Evolutionary conservation across 2,888 invertebrate genomes (phyloP), one percentile per base, ranked within the genome.

Genomic region (Mimumesa dahlbomi): DNA sequence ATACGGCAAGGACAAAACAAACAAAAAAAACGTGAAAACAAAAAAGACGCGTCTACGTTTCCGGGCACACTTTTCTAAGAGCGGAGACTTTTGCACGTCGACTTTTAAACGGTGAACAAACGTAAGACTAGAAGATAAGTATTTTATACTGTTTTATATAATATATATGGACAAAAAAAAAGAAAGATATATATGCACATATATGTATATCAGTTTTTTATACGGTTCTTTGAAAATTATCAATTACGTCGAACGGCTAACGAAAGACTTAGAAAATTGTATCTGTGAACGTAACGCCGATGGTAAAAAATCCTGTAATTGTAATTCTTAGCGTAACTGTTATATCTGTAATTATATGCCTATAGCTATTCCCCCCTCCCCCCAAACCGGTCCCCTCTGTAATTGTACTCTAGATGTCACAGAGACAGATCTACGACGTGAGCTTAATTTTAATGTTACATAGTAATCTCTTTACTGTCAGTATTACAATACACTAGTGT

Each of bases 381-480:
- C 34, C 34, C 9, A 9, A 9, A 4, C n/a, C 34, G n/a, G 21
- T 45, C 19, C 22, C 19, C 21, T 49, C n/a, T 52, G 49, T 74
- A 68, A 66, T 38, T 53, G 57, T 74, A 74, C 56, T 64, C 61
- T 61, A 61, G 53, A 42, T 53, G 73, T 61, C 56, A 40, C 46
- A 19, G 59, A 48, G 63, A 59, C 50, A 38, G 58, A 52, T 36
- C 42, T 43, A 46, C 22, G 42, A 21, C 46, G 74, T 40, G 74
- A 81, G 79, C 73, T 83, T 84, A 77, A 84, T 84, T 84, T 85
- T 84, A 80, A 81, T 69, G 66, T 77, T 70, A 50, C 29, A 82
- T 84, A 79, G 83, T 86, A 87, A 87, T 87, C 87, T 88, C 88
- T 88, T 88, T 88, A 88, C 88, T 87, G 86, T 86, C 88, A 88